Percentiles rank a stretch among this genome's conserved stretches.
Conservation (phyloP, 1,140 invertebrate genomes). For the Drosophila funebris region DNA sequence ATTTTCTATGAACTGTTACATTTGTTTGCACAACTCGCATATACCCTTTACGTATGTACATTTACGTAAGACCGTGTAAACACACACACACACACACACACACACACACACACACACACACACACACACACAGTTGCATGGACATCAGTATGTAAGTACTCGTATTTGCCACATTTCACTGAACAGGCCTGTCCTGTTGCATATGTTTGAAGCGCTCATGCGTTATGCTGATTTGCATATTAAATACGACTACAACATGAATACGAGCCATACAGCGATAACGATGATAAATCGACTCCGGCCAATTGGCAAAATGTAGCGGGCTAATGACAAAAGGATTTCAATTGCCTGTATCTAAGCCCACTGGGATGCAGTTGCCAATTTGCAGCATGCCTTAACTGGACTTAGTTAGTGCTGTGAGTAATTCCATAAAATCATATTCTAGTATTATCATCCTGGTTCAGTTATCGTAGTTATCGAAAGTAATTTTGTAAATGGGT, state of each 20-base stretch:
- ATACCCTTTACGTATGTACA: background rate
- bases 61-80: background rate
- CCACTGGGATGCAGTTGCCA: slow-evolving; percentile 2
- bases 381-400: background rate
- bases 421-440: background rate
- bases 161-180: slow-evolving; percentile 32
- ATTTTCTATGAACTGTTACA: background rate
- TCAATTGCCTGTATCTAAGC: slow-evolving; percentile 6
- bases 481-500: too few relatives aligned
- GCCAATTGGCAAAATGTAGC: slow-evolving; percentile 36
- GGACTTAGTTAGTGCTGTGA: background rate
- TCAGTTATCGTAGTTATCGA: too few relatives aligned
- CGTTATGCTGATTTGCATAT: slow-evolving; percentile 67
- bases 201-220: slow-evolving; percentile 66
- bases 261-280: slow-evolving; percentile 43
- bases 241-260: slow-evolving; percentile 33
- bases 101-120: background rate
- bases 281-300: slow-evolving; percentile 62
- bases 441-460: background rate
- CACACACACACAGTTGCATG: too few relatives aligned
- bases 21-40: background rate
- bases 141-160: slow-evolving; percentile 14
- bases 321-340: slow-evolving; percentile 40
- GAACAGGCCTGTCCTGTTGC: slow-evolving; percentile 54
- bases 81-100: background rate